phyloP scores from a whole-genome alignment of 2,113 vertebrate species.

The Pyrgilauda ruficollis region DNA sequence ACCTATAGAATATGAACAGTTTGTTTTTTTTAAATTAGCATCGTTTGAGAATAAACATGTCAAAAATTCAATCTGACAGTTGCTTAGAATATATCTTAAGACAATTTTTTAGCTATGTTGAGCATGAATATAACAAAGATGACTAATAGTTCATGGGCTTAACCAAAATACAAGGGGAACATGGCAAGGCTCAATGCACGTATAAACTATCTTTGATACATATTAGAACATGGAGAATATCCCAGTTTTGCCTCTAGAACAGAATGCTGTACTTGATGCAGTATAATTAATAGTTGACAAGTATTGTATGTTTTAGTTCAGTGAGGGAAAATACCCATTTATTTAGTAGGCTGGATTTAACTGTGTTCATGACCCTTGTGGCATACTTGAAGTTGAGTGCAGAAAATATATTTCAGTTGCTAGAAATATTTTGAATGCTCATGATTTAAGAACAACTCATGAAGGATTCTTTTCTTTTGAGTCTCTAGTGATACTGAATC shows the following conservation, averaged over 20 bases:
- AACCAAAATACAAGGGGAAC: background rate
- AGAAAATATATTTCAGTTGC: background rate
- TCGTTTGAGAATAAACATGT: background rate
- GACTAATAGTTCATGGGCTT: background rate
- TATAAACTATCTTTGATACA: background rate
- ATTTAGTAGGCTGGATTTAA: background rate
- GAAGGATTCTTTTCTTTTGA: background rate
- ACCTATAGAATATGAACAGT: background rate
- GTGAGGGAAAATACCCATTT: background rate
- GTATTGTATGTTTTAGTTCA: background rate
- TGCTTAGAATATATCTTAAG: background rate
- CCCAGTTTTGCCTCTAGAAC: background rate
- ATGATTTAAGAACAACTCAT: background rate
- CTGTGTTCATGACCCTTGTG: background rate
- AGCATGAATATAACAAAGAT: background rate
- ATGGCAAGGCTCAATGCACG: background rate
- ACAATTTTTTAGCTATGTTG: background rate
- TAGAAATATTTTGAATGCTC: background rate
- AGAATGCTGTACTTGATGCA: background rate
- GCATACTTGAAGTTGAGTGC: background rate
- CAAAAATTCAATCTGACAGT: background rate
- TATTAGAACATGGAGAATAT: background rate
- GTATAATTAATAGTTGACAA: background rate
- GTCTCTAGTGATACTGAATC: background rate
- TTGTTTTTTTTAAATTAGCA: background rate